Evolutionary conservation across 2,113 vertebrate genomes (phyloP).

Genomic region (Mungos mungo): DNA sequence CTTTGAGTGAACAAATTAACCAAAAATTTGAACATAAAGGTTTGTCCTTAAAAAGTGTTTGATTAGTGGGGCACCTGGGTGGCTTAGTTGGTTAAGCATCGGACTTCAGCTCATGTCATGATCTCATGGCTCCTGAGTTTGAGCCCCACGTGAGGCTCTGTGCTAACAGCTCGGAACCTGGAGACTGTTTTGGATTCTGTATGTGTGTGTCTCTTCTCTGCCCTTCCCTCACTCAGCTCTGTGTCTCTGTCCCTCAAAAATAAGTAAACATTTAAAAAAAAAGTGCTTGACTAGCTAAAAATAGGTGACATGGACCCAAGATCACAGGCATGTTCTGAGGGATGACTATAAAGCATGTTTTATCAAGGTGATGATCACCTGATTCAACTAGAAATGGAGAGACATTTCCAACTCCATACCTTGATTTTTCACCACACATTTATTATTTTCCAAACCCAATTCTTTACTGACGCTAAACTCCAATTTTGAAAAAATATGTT

Average conservation of each 20-base stretch:
- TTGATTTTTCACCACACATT: neutral
- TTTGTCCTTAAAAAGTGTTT: neutral
- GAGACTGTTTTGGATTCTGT: too few relatives aligned
- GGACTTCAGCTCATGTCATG: too few relatives aligned
- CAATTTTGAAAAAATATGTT: neutral
- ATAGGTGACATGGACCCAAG: neutral
- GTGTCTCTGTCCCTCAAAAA: too few relatives aligned
- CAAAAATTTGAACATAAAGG: neutral
- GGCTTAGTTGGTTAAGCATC: too few relatives aligned
- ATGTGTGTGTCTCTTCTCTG: too few relatives aligned
- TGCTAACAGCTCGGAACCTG: too few relatives aligned
- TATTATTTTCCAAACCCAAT: neutral
- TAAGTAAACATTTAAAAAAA: neutral
- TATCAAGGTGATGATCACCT: neutral
- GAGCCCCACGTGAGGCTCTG: too few relatives aligned
- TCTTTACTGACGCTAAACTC: neutral
- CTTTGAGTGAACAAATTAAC: neutral
- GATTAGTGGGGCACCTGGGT: too few relatives aligned
- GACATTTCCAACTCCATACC: neutral
- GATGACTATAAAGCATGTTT: neutral
- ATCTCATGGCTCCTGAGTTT: too few relatives aligned
- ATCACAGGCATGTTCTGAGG: neutral
- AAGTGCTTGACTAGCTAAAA: neutral
- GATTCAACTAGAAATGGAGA: neutral
- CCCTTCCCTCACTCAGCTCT: too few relatives aligned